Evolutionary conservation across 2,113 vertebrate species (phyloP), one percentile per base, ranked within the genome.

Genomic region (Epinephelus moara): DNA sequence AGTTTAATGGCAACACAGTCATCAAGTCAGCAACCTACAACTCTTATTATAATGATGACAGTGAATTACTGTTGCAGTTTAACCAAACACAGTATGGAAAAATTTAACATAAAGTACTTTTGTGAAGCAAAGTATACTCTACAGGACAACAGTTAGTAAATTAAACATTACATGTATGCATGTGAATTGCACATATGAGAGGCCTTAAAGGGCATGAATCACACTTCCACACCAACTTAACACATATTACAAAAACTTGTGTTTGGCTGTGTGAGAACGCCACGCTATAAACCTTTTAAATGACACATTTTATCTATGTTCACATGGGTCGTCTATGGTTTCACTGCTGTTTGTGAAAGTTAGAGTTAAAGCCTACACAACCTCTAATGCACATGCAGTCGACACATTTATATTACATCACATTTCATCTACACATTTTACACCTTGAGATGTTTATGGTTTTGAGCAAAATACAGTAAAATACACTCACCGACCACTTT

Each of bases 381-480:
- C n/a, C 42, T 53, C 11, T 47, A 19, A 55, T 18, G 0, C 3
- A 76, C 45, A 60, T 70, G 27, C 55, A 81, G 30, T 55, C 1
- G 0, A 25, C 12, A 66, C 23, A 40, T 71, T 63, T 47, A 47
- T 63, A 63, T 37, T 23, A 42, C 15, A 42, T 17, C 18, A 78
- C 66, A 78, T 73, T 70, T 63, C 18, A 89, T 85, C 61, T 73
- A 81, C 71, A 82, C 56, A 85, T 75, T 69, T 62, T 53, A 76
- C 53, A 42, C 67, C 52, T 79, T 10, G 55, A 66, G 1, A 66
- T 10, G 3, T 59, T 61, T 63, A 56, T 63, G 30, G 30, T 57
- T 37, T 49, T 47, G 4, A 55, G 21, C 25, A 75, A 75, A 57
- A 21, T 57, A 42, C 18, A 64, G 52, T 55, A 0, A 59, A 19